Base-by-base conservation (phyloP, 2,888 invertebrate species). In the Amphipyra tragopoginis region DNA sequence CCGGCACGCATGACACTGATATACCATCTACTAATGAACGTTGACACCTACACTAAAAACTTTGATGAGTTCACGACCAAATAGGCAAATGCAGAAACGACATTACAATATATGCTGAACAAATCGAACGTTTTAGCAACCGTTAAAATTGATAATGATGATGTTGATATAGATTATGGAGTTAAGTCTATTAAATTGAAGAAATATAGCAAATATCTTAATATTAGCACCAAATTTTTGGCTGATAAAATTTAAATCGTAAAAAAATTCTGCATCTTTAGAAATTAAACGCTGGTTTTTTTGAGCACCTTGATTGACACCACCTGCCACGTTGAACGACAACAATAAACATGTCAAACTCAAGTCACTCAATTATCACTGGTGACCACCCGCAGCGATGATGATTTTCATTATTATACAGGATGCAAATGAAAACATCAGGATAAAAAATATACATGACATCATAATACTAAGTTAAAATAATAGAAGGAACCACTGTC, bases 41-140 rank as follows among this genome's bases (percentile, higher is more conserved):
- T 77, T 80, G 78, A 82, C 82, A 81, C 76, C 79, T 69, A 79
- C 75, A 71, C 81, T 79, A 81, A 85, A 85, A 81, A 81, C 74
- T 75, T 65, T 73, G 71, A 83, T 83, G 79, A 83, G 82, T 81
- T 83, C 80, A 82, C 75, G 59, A 69, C 65, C 65, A 64, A 75
- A 64, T 63, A 44, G 38, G 48, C 62, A 51, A 71, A 69, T 57
- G 39, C 48, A 74, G 45, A 80, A 75, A 72, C 65, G 43, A 65
- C 70, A 65, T 65, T 40, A 53, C 53, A 42, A 58, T 42, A 70
- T 51, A 51, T 68, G 56, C 53, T 70, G 64, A 81, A 74, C 60
- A 54, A 78, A 76, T 73, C 36, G 7, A 56, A 50, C n/a, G 26
- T 44, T 63, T 60, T 58, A 59, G 50, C 33, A 48, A 66, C 53